Conservation (phyloP, 2,888 invertebrate species). For the Sipha maydis region DNA sequence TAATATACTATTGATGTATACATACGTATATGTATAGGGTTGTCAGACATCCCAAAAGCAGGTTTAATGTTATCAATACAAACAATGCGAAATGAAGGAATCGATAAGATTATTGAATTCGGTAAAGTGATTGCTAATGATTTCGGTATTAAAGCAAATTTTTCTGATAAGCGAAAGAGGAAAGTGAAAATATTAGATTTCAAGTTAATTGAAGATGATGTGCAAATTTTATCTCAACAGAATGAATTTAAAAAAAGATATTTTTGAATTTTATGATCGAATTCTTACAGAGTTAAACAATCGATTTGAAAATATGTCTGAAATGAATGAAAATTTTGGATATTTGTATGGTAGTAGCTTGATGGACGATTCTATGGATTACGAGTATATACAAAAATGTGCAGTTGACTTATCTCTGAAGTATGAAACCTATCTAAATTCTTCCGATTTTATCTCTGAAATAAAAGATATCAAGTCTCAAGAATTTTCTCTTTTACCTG, state of each 20-base stretch:
- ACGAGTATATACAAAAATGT: background rate
- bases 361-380: background rate
- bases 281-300: background rate
- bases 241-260: conserved; percentile 22
- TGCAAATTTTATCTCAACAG: no score
- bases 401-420: background rate
- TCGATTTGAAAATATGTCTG: conserved; percentile 10
- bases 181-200: background rate
- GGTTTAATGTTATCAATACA: conserved; percentile 1
- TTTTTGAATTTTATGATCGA: conserved; percentile 1
- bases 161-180: background rate
- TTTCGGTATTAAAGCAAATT: conserved; percentile 6
- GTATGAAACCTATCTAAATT: background rate
- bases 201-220: background rate
- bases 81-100: background rate
- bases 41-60: no score
- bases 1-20: no score
- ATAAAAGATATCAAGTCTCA: conserved; percentile 18
- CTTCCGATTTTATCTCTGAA: background rate
- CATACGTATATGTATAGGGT: no score
- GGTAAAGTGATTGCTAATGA: background rate
- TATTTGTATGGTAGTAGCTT: no score
- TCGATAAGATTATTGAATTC: background rate
- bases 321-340: no score
- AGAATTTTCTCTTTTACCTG: background rate